phyloP scores from a whole-genome alignment of 2,797 vertebrate genomes.

The Rhinichthys osculus region DNA sequence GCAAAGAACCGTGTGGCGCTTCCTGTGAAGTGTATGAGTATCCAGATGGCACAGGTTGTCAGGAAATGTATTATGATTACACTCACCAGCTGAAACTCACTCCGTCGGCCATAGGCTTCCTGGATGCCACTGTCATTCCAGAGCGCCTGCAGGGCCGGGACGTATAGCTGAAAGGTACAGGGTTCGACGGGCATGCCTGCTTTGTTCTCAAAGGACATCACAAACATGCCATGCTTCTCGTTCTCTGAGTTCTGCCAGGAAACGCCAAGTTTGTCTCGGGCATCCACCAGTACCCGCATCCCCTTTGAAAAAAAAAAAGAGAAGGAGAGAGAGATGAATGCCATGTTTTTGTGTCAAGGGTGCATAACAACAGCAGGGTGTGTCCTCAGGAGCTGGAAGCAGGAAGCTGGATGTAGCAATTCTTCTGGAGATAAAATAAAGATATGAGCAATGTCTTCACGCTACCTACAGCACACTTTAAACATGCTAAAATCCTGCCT shows the following conservation, averaged over 20 bases:
- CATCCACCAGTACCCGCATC: slow-evolving; percentile 92
- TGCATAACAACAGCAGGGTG: not conserved
- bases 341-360: not conserved
- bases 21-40: slow-evolving; percentile 13
- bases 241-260: slow-evolving; percentile 93
- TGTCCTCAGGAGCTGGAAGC: not conserved
- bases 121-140: slow-evolving; percentile 91
- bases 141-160: slow-evolving; percentile 85
- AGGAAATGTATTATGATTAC: not conserved
- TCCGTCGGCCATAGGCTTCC: slow-evolving; percentile 88
- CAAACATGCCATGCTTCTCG: slow-evolving; percentile 95
- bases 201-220: slow-evolving; percentile 95
- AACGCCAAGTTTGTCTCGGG: slow-evolving; percentile 94
- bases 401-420: slow-evolving; percentile 17
- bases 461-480: not conserved
- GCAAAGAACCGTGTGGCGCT: not conserved
- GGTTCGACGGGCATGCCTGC: slow-evolving; percentile 90
- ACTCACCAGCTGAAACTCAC: slow-evolving; percentile 98
- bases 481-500: not conserved
- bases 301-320: slow-evolving; percentile 77
- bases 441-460: slow-evolving; percentile 1
- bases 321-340: not conserved
- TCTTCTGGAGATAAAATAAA: slow-evolving; percentile 22
- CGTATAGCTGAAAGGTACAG: slow-evolving; percentile 92
- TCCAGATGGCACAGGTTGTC: slow-evolving; percentile 15